These are phyloP conservation scores for Hypercompe scribonia DNA, from an alignment of 2,888 invertebrate genomes.

Conservation along the genomic window DNA sequence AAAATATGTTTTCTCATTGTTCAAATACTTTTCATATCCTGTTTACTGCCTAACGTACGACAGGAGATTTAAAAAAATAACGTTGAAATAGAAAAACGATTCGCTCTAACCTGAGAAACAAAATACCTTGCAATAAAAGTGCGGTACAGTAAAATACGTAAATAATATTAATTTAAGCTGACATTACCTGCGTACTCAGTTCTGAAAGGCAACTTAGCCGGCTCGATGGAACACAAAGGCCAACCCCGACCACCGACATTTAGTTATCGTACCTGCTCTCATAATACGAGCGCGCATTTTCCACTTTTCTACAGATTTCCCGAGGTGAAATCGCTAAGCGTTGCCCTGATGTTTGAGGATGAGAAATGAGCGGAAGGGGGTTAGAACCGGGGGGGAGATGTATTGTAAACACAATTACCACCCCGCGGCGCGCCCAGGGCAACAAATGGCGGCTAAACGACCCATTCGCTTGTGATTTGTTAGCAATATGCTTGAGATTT, in stretches of 20 bases:
- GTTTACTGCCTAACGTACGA: too few species aligned
- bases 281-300: conserved; percentile 60
- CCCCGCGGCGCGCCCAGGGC: conserved; percentile 67
- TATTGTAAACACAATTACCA: conserved; percentile 83
- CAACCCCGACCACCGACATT: conserved; percentile 38
- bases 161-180: conserved; percentile 22
- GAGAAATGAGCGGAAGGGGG: conserved; percentile 80
- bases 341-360: conserved; percentile 76
- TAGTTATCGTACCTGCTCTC: conserved; percentile 40
- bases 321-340: conserved; percentile 80
- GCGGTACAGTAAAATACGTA: conserved; percentile 8
- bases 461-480: conserved; percentile 85
- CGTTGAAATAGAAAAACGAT: not conserved
- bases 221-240: conserved; percentile 50
- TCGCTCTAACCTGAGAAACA: not conserved
- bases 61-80: not conserved
- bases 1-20: not conserved
- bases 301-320: conserved; percentile 70
- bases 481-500: conserved; percentile 85
- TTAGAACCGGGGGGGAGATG: conserved; percentile 57
- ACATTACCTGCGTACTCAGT: conserved; percentile 27
- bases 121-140: not conserved
- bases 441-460: conserved; percentile 85
- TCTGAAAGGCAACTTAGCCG: conserved; percentile 40
- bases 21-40: not conserved